phyloP scores from a whole-genome alignment of 2,113 vertebrate genomes.

The Callithrix jacchus region DNA sequence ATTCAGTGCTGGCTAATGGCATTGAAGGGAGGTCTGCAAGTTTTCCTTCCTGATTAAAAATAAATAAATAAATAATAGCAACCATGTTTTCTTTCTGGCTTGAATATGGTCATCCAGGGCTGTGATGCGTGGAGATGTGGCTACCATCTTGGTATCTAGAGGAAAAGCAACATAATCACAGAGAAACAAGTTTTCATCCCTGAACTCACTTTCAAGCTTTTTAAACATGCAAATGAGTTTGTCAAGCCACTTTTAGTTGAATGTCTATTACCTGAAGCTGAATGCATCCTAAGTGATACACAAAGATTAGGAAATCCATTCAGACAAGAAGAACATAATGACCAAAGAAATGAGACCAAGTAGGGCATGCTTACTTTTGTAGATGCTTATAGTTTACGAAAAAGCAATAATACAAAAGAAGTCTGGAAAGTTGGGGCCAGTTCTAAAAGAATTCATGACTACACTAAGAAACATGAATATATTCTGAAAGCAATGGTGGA shows the following conservation, averaged over 20 bases:
- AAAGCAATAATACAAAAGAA: not conserved
- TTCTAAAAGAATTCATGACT: not conserved
- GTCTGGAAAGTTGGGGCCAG: not conserved
- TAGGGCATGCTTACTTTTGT: not conserved
- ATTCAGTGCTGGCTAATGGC: not conserved
- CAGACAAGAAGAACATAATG: not conserved
- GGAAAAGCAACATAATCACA: not conserved
- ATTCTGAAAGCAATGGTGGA: not conserved
- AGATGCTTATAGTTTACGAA: not conserved
- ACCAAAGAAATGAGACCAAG: not conserved
- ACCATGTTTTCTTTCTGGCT: not conserved
- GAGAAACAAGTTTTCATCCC: not conserved
- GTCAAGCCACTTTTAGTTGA: not conserved
- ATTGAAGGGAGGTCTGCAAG: not conserved
- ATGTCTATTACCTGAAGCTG: not conserved
- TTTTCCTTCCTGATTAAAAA: not conserved
- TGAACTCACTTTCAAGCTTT: not conserved
- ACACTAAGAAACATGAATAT: not conserved
- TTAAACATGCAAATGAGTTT: not conserved
- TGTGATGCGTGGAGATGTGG: not conserved
- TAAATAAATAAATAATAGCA: not conserved
- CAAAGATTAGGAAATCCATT: not conserved
- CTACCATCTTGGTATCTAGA: not conserved
- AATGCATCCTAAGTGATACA: not conserved
- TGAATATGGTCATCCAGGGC: not conserved